phyloP scores from a whole-genome alignment of 2,797 vertebrate genomes.

The Mastacembelus armatus region DNA sequence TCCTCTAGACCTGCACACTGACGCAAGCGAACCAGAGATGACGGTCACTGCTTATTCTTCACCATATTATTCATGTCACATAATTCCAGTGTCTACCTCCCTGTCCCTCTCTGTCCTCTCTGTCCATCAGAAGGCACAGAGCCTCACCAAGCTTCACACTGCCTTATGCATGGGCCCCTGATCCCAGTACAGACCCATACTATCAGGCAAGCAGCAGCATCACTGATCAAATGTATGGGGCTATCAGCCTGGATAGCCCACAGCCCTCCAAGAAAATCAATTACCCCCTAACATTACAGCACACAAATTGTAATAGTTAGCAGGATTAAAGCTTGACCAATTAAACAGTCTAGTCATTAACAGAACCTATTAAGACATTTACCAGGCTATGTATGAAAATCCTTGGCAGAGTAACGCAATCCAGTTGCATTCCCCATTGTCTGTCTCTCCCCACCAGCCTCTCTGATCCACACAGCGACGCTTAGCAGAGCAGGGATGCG shows the following conservation, averaged over 20 bases:
- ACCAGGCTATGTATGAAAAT: conserved; percentile 76
- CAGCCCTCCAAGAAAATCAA: conserved; percentile 74
- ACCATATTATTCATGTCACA: conserved; percentile 84
- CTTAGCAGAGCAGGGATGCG: conserved; percentile 74
- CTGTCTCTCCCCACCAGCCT: conserved; percentile 65
- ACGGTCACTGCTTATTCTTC: conserved; percentile 77
- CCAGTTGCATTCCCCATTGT: conserved; percentile 80
- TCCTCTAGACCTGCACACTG: conserved; percentile 72
- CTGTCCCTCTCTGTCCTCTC: conserved; percentile 58
- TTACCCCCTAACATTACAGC: conserved; percentile 65
- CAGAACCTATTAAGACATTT: conserved; percentile 74
- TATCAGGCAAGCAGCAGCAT: conserved; percentile 72
- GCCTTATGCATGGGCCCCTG: conserved; percentile 65
- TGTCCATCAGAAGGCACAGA: conserved; percentile 58
- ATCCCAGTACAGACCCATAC: conserved; percentile 64
- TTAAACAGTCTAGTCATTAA: conserved; percentile 74
- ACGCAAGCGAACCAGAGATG: conserved; percentile 77
- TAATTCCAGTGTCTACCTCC: conserved; percentile 79
- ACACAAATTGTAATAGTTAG: conserved; percentile 60
- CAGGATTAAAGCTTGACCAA: conserved; percentile 72
- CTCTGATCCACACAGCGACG: conserved; percentile 76
- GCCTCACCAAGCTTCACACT: conserved; percentile 34
- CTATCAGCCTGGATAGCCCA: conserved; percentile 67
- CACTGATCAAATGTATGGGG: conserved; percentile 71
- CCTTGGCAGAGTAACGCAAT: conserved; percentile 80